Percentiles rank a stretch among this genome's conserved stretches.
Evolutionary conservation across 2,113 vertebrate genomes (phyloP).

Genomic region (Colinus virginianus): DNA sequence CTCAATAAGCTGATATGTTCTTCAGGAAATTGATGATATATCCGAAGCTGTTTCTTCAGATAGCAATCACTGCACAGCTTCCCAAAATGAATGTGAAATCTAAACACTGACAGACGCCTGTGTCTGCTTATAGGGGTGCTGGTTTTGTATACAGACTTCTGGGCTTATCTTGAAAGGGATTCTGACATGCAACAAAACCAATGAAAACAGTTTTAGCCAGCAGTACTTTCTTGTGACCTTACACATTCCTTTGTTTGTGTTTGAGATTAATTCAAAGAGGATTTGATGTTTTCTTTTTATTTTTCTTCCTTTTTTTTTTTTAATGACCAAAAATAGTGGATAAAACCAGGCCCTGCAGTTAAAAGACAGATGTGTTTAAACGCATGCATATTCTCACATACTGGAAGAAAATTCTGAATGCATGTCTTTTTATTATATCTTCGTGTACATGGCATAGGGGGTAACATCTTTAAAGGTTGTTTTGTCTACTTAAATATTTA

Average conservation of each 20-base stretch:
- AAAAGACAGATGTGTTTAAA: neutral
- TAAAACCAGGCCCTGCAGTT: slow-evolving; percentile 13
- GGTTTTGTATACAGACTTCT: neutral
- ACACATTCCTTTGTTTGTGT: neutral
- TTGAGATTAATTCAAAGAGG: neutral
- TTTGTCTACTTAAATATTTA: neutral
- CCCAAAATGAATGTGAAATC: slow-evolving; percentile 38
- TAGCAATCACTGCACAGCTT: slow-evolving; percentile 28
- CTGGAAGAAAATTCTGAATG: neutral
- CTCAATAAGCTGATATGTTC: slow-evolving; percentile 60
- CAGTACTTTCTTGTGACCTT: slow-evolving; percentile 12
- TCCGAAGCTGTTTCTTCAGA: slow-evolving; percentile 61
- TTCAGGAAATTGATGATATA: slow-evolving; percentile 66
- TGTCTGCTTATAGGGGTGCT: neutral
- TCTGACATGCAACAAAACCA: neutral
- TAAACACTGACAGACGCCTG: neutral
- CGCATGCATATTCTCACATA: neutral
- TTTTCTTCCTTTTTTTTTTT: neutral
- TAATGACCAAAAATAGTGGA: neutral
- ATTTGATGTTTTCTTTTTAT: neutral
- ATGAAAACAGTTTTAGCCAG: neutral
- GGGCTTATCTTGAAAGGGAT: slow-evolving; percentile 22
- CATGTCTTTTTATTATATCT: neutral
- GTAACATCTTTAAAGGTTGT: neutral
- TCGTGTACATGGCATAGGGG: neutral